Evolutionary conservation across 2,113 vertebrate genomes (phyloP).

Genomic region (Corvus moneduloides): DNA sequence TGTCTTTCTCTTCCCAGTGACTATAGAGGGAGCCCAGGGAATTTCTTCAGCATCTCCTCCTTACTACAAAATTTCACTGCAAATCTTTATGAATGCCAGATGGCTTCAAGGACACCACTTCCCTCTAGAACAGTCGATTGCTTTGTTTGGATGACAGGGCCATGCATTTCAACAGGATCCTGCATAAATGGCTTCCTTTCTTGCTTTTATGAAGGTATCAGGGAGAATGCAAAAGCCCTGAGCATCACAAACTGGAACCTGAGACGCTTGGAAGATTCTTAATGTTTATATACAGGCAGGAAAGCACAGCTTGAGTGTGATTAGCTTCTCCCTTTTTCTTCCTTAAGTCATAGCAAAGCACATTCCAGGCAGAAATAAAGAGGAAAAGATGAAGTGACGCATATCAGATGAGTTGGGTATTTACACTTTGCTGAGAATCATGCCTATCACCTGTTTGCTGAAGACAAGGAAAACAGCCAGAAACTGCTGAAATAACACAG

Average conservation of each 20-base stretch:
- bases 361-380: neutral
- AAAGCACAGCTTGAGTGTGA: conserved; percentile 1
- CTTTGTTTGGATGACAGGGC: neutral
- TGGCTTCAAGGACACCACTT: neutral
- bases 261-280: neutral
- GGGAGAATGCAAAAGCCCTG: neutral
- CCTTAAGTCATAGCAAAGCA: neutral
- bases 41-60: neutral
- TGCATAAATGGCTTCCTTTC: neutral
- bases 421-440: neutral
- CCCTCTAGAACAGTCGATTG: neutral
- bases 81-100: neutral
- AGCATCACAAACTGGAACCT: neutral
- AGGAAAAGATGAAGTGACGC: neutral
- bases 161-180: neutral
- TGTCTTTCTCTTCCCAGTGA: neutral
- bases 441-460: neutral
- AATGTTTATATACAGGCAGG: neutral
- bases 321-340: neutral
- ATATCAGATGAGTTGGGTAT: neutral
- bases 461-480: neutral
- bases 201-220: neutral
- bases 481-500: neutral
- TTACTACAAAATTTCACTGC: neutral
- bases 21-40: neutral